Conservation (phyloP, 2,113 vertebrate genomes). For the Tragelaphus strepsiceros region DNA sequence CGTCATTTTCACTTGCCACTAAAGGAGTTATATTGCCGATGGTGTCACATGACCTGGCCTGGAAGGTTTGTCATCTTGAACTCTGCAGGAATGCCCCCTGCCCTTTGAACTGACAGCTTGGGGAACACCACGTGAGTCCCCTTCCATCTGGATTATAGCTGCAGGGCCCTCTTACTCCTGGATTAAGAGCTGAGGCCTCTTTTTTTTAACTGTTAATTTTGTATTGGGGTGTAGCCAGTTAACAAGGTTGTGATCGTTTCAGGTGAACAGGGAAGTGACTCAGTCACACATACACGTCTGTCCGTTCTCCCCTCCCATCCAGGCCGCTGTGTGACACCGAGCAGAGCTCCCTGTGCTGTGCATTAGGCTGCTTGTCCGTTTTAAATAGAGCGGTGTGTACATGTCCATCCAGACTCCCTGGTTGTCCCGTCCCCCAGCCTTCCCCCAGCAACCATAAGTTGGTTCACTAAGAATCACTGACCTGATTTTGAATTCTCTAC, state of each 20-base stretch:
- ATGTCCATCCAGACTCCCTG: background rate
- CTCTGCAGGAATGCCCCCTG: background rate
- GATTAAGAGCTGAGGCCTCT: background rate
- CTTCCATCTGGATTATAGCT: background rate
- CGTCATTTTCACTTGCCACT: background rate
- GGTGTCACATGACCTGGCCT: background rate
- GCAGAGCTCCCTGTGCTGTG: background rate
- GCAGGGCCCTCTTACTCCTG: background rate
- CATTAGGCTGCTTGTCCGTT: background rate
- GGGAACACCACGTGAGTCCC: fast-evolving
- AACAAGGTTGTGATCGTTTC: background rate
- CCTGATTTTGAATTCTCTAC: background rate
- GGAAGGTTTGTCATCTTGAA: background rate
- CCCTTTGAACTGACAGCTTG: background rate
- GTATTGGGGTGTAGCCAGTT: background rate
- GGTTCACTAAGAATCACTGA: background rate
- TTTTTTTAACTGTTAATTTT: background rate
- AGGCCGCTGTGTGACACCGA: background rate
- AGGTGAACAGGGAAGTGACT: background rate
- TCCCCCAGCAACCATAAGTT: background rate
- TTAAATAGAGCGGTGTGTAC: background rate
- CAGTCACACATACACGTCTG: background rate
- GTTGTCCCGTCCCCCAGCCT: background rate
- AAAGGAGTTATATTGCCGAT: background rate
- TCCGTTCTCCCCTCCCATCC: background rate